These are phyloP conservation scores for Pasiphila rectangulata DNA, from an alignment of 2,888 invertebrate species.

Conservation along the genomic window DNA sequence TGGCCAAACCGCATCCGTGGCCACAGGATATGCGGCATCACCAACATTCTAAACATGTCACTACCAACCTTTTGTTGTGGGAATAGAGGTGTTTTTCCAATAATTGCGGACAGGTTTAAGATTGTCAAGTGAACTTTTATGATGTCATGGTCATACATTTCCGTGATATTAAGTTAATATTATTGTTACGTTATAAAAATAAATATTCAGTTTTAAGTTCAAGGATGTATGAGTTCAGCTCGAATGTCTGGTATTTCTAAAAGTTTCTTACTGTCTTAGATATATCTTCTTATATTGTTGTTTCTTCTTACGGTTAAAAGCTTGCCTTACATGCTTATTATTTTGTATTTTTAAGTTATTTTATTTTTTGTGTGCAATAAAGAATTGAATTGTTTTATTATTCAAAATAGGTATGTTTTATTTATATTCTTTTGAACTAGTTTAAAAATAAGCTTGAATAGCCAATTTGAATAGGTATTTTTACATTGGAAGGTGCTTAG, in stretches of 20 bases:
- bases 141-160: conserved; percentile 47
- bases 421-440: too few relatives aligned
- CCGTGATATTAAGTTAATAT: conserved; percentile 39
- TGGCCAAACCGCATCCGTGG: conserved; percentile 63
- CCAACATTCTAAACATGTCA: conserved; percentile 23
- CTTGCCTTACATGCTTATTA: too few relatives aligned
- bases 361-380: too few relatives aligned
- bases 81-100: conserved; percentile 22
- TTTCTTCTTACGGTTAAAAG: neutral
- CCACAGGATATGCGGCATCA: conserved; percentile 58
- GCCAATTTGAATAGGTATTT: too few relatives aligned
- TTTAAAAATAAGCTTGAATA: too few relatives aligned
- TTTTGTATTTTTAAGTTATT: too few relatives aligned
- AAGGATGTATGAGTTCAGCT: conserved; percentile 28
- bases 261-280: neutral
- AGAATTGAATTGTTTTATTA: too few relatives aligned
- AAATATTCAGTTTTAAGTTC: conserved; percentile 27
- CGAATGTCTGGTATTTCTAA: conserved; percentile 35
- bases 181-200: conserved; percentile 30
- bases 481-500: too few relatives aligned
- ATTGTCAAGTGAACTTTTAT: conserved; percentile 35
- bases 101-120: neutral
- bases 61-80: neutral
- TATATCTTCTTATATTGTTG: neutral
- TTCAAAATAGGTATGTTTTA: too few relatives aligned